Base-by-base conservation (phyloP, 2,888 invertebrate genomes). In the Hypercompe scribonia region DNA sequence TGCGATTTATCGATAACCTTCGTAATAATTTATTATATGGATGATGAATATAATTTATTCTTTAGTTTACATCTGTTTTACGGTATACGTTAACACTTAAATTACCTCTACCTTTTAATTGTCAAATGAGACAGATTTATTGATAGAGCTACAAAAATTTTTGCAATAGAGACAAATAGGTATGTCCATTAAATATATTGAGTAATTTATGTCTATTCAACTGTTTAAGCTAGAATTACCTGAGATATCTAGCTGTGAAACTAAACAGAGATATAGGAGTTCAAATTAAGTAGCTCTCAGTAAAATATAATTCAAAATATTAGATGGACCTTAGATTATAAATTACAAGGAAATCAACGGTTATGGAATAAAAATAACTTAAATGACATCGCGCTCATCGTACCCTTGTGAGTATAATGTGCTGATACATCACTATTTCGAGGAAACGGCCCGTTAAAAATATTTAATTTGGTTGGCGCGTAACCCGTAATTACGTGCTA, bases 381-480 rank as follows among this genome's bases (percentile, higher is more conserved):
- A 36, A 68, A 65, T 65, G 54, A 65, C 65, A 65, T 39, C 50
- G 50, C 39, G 18, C 21, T 31, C n/a, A 65, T 33, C 36, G 50
- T 64, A 33, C 21, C 24, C 33, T 46, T 68, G 42, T 11, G 36
- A 71, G 39, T 42, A 70, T 79, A 84, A 82, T 84, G 86, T 80
- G 84, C 83, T 84, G 86, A 86, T 81, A 87, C 91, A 89, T 87
- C 92, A 88, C 92, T 92, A 91, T 84, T 77, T 74, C 78, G 81
- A 89, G 89, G 89, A 90, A 91, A 90, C 89, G 86, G 88, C 82
- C 90, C 90, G 89, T 91, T 91, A 91, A 92, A 91, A 92, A 92
- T 91, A 91, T 92, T 93, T 92, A 92, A 92, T 93, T 92, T 92
- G 90, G 90, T 86, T 90, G 89, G 87, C 88, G 88, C 88, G 88